These are phyloP conservation scores for Resseliella maxima DNA, from an alignment of 2,888 invertebrate species.

Conservation along the genomic window DNA sequence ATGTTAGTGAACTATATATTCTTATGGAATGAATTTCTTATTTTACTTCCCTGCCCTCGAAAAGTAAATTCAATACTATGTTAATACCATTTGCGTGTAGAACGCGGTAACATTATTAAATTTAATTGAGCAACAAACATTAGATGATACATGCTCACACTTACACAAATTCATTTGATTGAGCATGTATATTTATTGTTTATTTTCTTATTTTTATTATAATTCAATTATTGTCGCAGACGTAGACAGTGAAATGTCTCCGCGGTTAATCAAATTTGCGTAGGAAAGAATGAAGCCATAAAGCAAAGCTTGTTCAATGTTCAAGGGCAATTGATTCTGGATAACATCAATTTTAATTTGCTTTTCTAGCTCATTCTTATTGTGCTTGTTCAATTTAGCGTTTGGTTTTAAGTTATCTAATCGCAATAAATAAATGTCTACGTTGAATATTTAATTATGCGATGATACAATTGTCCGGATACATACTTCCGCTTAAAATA, in stretches of 20 bases:
- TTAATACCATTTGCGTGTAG: neutral
- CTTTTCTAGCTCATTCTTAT: neutral
- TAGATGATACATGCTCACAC: too few species aligned
- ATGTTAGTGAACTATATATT: neutral
- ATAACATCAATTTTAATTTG: constrained; percentile 1
- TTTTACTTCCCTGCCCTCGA: neutral
- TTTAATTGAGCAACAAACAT: neutral
- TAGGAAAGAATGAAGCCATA: constrained; percentile 6
- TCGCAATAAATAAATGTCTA: too few species aligned
- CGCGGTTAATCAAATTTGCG: neutral
- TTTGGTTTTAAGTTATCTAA: too few species aligned
- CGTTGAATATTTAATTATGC: too few species aligned
- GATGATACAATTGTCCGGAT: too few species aligned
- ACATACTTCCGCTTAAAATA: too few species aligned
- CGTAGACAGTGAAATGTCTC: neutral
- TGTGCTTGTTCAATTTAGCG: too few species aligned
- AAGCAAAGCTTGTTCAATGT: neutral
- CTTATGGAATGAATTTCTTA: neutral
- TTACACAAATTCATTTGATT: neutral
- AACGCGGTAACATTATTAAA: neutral
- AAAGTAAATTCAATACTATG: neutral
- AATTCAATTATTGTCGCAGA: constrained; percentile 30
- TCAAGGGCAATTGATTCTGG: neutral
- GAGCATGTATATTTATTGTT: neutral
- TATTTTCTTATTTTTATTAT: neutral